These are phyloP conservation scores for Stictocephala bisonia DNA, from an alignment of 2,888 invertebrate species.

Conservation along the genomic window DNA sequence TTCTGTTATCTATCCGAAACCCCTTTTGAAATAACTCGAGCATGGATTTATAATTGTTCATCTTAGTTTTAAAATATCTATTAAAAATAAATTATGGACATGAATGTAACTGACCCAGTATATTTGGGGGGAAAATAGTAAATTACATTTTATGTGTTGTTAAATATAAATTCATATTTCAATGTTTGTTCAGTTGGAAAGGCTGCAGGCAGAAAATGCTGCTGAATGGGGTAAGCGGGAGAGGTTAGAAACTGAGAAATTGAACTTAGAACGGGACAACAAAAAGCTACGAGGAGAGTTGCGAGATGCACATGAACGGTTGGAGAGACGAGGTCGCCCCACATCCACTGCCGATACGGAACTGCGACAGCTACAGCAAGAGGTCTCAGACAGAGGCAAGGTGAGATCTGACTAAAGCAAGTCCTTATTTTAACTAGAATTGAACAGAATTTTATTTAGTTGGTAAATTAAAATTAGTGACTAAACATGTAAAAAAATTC, in stretches of 20 bases:
- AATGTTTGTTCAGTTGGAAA: conserved; percentile 75
- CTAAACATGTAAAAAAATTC: no score
- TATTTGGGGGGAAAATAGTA: no score
- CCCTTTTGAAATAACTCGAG: no score
- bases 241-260: conserved; percentile 89
- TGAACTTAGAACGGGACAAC: conserved; percentile 88
- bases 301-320: conserved; percentile 76
- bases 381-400: conserved; percentile 74
- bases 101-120: no score
- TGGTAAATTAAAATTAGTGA: no score
- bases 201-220: conserved; percentile 91
- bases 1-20: no score
- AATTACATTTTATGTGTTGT: not conserved
- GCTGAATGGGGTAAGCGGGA: conserved; percentile 94
- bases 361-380: conserved; percentile 73
- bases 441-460: no score
- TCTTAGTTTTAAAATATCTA: no score
- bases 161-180: not conserved
- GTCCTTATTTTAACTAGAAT: no score
- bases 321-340: conserved; percentile 73
- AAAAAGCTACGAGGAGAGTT: conserved; percentile 81
- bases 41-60: no score
- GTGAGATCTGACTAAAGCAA: no score
- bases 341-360: conserved; percentile 75
- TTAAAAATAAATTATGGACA: no score